Evolutionary conservation across 2,888 invertebrate genomes (phyloP).

Genomic region (Beris morrisii): DNA sequence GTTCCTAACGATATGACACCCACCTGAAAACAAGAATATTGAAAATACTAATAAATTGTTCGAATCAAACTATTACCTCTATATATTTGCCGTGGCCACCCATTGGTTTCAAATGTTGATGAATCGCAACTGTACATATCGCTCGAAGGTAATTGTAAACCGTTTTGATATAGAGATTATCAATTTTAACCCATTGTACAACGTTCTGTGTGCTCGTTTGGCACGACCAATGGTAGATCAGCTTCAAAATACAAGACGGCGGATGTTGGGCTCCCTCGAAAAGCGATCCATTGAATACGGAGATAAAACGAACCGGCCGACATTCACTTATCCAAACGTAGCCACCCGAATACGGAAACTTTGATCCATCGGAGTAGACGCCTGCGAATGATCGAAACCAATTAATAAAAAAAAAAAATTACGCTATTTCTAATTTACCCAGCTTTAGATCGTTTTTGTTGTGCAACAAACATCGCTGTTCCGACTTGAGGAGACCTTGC

Average conservation of each 20-base stretch:
- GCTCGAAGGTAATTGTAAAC: conserved; percentile 74
- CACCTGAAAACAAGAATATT: conserved; percentile 49
- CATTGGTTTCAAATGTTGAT: conserved; percentile 72
- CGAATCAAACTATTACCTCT: conserved; percentile 54
- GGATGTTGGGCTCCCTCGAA: conserved; percentile 86
- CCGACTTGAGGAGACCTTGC: conserved; percentile 77
- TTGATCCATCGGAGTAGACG: conserved; percentile 82
- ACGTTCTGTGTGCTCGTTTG: conserved; percentile 89
- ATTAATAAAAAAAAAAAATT: conserved; percentile 13
- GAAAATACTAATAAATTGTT: conserved; percentile 41
- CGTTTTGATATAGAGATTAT: conserved; percentile 67
- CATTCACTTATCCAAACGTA: conserved; percentile 91
- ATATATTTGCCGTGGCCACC: conserved; percentile 73
- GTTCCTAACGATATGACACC: conserved; percentile 88
- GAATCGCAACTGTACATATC: conserved; percentile 77
- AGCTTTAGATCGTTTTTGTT: conserved; percentile 71
- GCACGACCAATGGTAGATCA: conserved; percentile 90
- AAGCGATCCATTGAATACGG: conserved; percentile 83
- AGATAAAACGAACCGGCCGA: conserved; percentile 81
- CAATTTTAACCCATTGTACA: conserved; percentile 83
- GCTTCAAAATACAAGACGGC: conserved; percentile 77
- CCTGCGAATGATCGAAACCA: conserved; percentile 55
- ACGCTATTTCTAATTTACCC: conserved; percentile 55
- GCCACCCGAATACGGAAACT: conserved; percentile 85
- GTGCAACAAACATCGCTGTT: conserved; percentile 76